Evolutionary conservation across 2,797 vertebrate genomes (phyloP).

Genomic region (Tragopan temminckii): DNA sequence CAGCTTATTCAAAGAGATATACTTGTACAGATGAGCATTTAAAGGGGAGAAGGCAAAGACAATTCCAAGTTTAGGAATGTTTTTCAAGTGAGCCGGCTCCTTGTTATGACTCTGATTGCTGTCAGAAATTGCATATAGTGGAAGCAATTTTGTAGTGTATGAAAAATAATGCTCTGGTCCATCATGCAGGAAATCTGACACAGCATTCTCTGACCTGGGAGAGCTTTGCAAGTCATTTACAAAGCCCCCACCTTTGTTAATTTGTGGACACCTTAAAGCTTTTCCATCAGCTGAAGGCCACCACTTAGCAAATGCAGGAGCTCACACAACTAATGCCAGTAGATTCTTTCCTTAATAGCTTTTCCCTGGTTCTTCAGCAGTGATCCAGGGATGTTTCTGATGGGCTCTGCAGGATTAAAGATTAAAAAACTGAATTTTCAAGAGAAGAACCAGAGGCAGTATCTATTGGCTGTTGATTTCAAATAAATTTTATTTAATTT

Average conservation of each 20-base stretch:
- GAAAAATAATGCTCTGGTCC: neutral
- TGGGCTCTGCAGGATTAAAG: neutral
- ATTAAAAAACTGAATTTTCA: neutral
- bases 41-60: neutral
- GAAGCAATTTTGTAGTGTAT: neutral
- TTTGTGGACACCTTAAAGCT: neutral
- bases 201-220: neutral
- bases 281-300: neutral
- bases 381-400: neutral
- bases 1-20: neutral
- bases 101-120: rapidly evolving
- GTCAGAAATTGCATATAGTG: neutral
- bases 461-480: neutral
- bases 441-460: neutral
- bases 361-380: neutral
- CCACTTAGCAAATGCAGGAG: neutral
- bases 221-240: neutral
- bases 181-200: neutral
- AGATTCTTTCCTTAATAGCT: slow-evolving; percentile 2
- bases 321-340: neutral
- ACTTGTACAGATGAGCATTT: neutral
- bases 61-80: neutral
- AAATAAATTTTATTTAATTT: neutral
- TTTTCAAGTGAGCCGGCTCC: neutral
- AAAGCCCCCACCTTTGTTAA: neutral